phyloP scores from a whole-genome alignment of 1,140 invertebrate genomes.

The Melanaphis sacchari region DNA sequence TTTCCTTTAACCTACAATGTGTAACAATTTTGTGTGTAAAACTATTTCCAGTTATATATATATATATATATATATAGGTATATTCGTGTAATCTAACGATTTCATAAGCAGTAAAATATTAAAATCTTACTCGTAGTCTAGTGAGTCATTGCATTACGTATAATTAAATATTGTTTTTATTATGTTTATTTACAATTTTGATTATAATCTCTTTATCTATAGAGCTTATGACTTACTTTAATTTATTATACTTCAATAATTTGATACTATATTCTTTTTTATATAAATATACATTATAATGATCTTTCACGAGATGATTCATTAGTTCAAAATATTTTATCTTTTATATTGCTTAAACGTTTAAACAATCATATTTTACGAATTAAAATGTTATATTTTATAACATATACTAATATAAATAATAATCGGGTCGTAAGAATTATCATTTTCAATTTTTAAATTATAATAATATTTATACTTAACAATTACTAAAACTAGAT shows the following conservation, averaged over 20 bases:
- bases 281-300: background rate
- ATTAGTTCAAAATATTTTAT: background rate
- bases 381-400: background rate
- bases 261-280: background rate
- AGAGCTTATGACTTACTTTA: background rate
- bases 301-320: background rate
- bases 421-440: background rate
- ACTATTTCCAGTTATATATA: background rate
- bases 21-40: background rate
- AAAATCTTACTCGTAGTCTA: background rate
- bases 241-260: background rate
- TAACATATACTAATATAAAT: background rate
- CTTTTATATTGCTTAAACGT: background rate
- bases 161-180: background rate
- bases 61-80: background rate
- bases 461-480: constrained; percentile 24
- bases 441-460: background rate
- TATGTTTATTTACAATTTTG: background rate
- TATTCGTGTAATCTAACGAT: no score
- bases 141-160: background rate
- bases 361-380: background rate
- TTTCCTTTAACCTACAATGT: background rate
- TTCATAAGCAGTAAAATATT: background rate
- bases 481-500: background rate
- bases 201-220: background rate